Evolutionary conservation across 2,888 invertebrate genomes (phyloP), one percentile per base, ranked within the genome.

Genomic region (Gastracanthus pulcherrimus): DNA sequence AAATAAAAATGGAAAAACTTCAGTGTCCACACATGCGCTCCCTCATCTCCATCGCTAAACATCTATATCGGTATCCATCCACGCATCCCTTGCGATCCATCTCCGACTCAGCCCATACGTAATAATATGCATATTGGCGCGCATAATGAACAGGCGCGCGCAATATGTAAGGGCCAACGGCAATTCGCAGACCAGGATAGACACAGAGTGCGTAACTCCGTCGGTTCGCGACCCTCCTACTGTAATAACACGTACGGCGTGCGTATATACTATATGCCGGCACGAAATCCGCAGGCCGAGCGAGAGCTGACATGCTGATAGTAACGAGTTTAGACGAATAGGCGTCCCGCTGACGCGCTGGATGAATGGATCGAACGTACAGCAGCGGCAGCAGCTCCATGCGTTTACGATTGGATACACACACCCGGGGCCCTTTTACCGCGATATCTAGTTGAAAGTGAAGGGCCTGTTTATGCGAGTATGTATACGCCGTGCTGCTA

Each of bases 251-350:
- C 51, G 48, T 31, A 19, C 48, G 48, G 19, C 45, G n/a, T 4
- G 19, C 1, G 36, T n/a, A 29, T 19, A 23, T 29, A 45, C 34
- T 3, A 9, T 29, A 45, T n/a, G 45, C n/a, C 16, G 3, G 45
- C 45, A 45, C n/a, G 45, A 45, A 45, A 45, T 45, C 45, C 45
- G n/a, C 45, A 36, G n/a, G n/a, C n/a, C 9, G 26, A 51, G 41
- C 23, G 31, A 11, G 26, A 55, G 34, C 71, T 41, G 76, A 77
- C 69, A 58, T 71, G 29, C 45, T 62, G 82, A 76, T 71, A 76
- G 80, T 76, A 76, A 82, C 71, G 82, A 82, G 76, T 67, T 76
- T 51, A 60, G 71, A 69, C 77, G 80, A 82, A 80, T 69, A 82
- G 80, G 48, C 72, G 58, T 77, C 80, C 77, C 77, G 74, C 82